Base-by-base conservation (phyloP, 2,888 invertebrate species). In the Chydorus sphaericus region DNA sequence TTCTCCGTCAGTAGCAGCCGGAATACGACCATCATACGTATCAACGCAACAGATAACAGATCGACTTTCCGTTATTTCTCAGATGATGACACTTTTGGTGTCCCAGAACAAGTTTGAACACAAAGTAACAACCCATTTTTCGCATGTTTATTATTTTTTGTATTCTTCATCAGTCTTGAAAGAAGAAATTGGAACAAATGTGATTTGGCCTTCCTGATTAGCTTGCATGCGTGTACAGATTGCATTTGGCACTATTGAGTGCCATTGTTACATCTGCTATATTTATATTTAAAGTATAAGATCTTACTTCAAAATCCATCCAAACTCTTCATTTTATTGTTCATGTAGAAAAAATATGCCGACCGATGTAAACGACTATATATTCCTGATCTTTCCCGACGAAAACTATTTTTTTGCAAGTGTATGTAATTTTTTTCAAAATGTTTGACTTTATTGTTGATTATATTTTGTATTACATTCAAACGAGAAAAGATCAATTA, bases 21-120 rank as follows among this genome's bases (percentile, higher is more conserved):
- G 38, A 55, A 48, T 39, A 49, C 55, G 49, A 55, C 55, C 31
- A 55, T 55, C 55, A 55, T 55, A 16, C 30, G 48, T n/a, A 55
- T 55, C 20, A 39, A 33, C 26, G n/a, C n/a, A n/a, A 36, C 36
- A 36, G 55, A 55, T 26, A 55, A 55, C 49, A 16, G 33, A 36
- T 23, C 52, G n/a, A 20, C 36, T 16, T 8, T 20, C n/a, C 23
- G 20, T 36, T 33, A 36, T 11, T 55, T 33, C 37, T n/a, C 55
- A n/a, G 49, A 48, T n/a, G 55, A 48, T 11, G 55, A 48, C 26
- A 55, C 16, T n/a, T 33, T 55, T 23, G 49, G 55, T 8, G 39
- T 36, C 11, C 55, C 55, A 20, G 55, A 55, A 55, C 55, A 55
- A 48, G 55, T 55, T 4, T 55, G 37, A 30, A 16, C 26, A 26